A percentile compares a stretch with the other conserved stretches of the same genome.
These are phyloP conservation scores for Baccha elongata DNA, from an alignment of 2,888 invertebrate species.

Conservation along the genomic window DNA sequence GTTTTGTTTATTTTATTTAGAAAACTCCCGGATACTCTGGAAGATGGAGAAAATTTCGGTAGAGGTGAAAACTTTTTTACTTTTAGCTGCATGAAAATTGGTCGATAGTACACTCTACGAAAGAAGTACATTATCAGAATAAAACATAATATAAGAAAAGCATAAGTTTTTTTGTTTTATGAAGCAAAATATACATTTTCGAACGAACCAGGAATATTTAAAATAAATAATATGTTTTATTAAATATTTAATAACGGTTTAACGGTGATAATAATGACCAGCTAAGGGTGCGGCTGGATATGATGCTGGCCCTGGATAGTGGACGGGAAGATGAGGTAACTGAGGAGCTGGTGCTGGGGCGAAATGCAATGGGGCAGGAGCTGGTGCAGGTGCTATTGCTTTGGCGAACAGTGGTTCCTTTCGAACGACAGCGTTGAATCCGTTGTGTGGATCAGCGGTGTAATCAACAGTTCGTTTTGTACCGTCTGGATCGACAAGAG, in stretches of 20 bases:
- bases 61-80: constrained; percentile 83
- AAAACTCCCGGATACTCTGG: constrained; percentile 84
- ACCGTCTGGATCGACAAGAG: constrained; percentile 84
- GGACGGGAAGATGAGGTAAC: constrained; percentile 17
- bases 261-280: constrained; percentile 40
- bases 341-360: constrained; percentile 66
- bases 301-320: constrained; percentile 14
- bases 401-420: constrained; percentile 80
- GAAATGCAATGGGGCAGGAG: constrained; percentile 57
- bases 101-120: not conserved
- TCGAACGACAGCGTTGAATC: constrained; percentile 82
- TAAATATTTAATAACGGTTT: not conserved
- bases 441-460: constrained; percentile 83
- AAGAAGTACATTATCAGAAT: no score
- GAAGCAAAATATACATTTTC: not conserved
- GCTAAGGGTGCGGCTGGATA: constrained; percentile 13
- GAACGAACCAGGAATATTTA: constrained; percentile 45
- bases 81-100: constrained; percentile 80
- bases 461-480: constrained; percentile 86
- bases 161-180: not conserved
- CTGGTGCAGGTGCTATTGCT: constrained; percentile 75
- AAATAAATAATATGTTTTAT: not conserved
- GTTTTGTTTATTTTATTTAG: constrained; percentile 74
- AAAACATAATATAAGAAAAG: no score
- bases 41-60: constrained; percentile 85